A percentile compares a stretch with the other conserved stretches of the same genome.
phyloP scores from a whole-genome alignment of 2,797 vertebrate species.

The Lateolabrax maculatus region DNA sequence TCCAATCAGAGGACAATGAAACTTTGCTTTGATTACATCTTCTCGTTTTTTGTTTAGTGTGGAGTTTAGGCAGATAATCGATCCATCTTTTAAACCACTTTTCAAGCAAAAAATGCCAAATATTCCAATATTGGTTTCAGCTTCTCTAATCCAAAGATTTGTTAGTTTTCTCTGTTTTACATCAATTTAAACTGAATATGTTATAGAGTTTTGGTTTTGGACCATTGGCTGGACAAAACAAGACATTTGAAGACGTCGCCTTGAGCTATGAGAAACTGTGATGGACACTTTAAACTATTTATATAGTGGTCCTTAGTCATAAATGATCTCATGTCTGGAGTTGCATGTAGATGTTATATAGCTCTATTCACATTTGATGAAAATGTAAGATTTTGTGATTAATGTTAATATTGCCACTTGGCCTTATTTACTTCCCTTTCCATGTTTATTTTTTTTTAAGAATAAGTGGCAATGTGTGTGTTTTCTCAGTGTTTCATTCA shows the following conservation, averaged over 20 bases:
- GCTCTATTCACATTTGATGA: not conserved
- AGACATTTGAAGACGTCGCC: not conserved
- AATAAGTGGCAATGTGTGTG: too few species aligned
- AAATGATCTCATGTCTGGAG: not conserved
- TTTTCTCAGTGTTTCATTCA: too few species aligned
- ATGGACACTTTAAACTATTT: too few species aligned
- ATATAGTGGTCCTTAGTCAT: not conserved
- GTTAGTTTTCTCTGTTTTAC: not conserved
- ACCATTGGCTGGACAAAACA: not conserved
- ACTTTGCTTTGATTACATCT: not conserved
- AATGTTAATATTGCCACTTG: not conserved
- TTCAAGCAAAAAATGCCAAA: not conserved
- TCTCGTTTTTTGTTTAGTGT: not conserved
- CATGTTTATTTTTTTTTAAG: too few species aligned
- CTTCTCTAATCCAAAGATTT: not conserved
- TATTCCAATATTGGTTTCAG: too few species aligned
- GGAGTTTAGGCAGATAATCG: not conserved
- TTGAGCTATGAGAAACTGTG: not conserved
- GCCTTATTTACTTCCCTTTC: not conserved
- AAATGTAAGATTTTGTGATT: not conserved
- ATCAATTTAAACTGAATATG: not conserved
- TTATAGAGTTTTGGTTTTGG: not conserved
- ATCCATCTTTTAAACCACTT: not conserved
- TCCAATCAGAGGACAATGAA: not conserved
- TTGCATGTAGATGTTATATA: not conserved